Conservation (phyloP, 2,888 invertebrate genomes). For the Timandra comae region DNA sequence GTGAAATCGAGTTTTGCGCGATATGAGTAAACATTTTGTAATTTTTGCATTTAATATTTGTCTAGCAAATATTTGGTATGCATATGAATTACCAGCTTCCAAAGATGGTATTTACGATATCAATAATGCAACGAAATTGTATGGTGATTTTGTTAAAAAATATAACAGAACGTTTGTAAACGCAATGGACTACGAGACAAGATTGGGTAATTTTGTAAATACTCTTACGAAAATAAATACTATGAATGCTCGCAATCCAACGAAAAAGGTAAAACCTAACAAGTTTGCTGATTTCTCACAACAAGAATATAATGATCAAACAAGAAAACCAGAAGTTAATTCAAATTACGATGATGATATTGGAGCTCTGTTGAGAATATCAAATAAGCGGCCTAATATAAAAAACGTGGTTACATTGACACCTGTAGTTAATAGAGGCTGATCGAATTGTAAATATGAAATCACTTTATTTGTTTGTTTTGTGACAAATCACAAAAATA, state of each 20-base stretch:
- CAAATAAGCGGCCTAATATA: no score
- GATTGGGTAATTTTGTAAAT: constrained; percentile 38
- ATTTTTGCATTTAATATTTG: constrained; percentile 13
- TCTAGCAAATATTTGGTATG: constrained; percentile 11
- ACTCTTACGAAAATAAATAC: constrained; percentile 41
- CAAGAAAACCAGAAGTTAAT: not conserved
- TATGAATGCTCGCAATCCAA: constrained; percentile 30
- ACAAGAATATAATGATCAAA: constrained; percentile 22
- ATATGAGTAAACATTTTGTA: constrained; percentile 18
- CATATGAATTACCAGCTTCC: constrained; percentile 6
- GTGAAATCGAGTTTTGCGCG: constrained; percentile 11
- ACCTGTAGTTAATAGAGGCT: no score
- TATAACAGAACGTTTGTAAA: constrained; percentile 32
- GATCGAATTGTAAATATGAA: no score
- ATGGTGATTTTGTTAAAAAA: constrained; percentile 25
- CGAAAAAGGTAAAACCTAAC: constrained; percentile 37
- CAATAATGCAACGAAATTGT: constrained; percentile 24
- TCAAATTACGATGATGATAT: no score
- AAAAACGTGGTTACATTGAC: no score
- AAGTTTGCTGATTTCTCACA: constrained; percentile 40
- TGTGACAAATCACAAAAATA: no score
- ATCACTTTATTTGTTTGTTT: no score
- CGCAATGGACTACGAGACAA: constrained; percentile 33
- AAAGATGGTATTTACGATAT: constrained; percentile 24
- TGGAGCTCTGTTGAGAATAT: no score